Evolutionary conservation across 2,113 vertebrate species (phyloP), one percentile per base, ranked within the genome.

Genomic region (Syrrhaptes paradoxus): DNA sequence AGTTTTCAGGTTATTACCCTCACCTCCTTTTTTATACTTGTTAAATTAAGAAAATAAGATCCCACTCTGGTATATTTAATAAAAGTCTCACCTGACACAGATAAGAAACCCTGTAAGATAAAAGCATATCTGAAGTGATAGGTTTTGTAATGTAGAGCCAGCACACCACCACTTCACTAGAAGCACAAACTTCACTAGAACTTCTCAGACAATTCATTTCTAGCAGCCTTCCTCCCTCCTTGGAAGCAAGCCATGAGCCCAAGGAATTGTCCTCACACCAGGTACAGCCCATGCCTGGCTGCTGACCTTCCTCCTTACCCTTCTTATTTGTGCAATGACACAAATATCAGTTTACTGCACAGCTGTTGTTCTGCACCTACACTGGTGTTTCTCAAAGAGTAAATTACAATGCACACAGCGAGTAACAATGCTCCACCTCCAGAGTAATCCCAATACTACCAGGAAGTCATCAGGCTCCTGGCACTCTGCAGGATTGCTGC

Each of bases 321-420:
- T 46, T 32, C 51, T 73, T 8, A 1, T 6, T 61, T 78, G 54
- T 66, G 63, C 54, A 16, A 16, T 24, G 67, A 54, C 61, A 89
- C 51, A 43, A 85, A 62, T 0, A 49, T 31, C 36, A 49, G 54
- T 14, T 54, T 4, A 32, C 17, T 4, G 48, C 66, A 63, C 58
- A 70, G 75, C 63, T 73, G 77, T 1, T 43, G 62, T 18, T 74
- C 65, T 85, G 71, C 65, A 58, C 26, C 5, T 21, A 46, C 63
- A 55, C 31, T 34, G 34, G 43, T 10, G 32, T 5, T 77, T 32
- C 79, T 38, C 72, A 36, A 54, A 85, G 52, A 8, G 1, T 51
- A 38, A 70, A 36, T 52, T 17, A 45, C 0, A 1, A 29, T 6
- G 26, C 10, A 3, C 1, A 36, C 1, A 24, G 61, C 71, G 48